Evolutionary conservation across 2,797 vertebrate genomes (phyloP), one percentile per base, ranked within the genome.

Genomic region (Oceanodroma leucorhoa): DNA sequence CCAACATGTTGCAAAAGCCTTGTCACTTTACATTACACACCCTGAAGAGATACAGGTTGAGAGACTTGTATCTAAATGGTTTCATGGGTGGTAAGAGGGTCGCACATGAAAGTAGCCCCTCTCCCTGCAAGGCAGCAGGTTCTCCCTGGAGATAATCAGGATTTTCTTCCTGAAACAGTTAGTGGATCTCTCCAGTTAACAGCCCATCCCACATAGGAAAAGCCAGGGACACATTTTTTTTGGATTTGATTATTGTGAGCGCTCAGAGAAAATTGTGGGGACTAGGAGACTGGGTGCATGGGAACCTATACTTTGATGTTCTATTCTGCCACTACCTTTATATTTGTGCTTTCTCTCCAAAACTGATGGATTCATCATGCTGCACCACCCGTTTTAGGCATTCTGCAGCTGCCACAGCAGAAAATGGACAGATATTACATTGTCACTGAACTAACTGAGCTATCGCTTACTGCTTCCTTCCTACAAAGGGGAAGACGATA

Each of bases 341-440:
- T 60, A 51, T 66, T 78, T 93, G 57, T 61, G 30, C 4, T 67
- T 95, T 86, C 55, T 58, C 58, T 61, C 72, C 11, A 23, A 78
- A 90, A 70, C 45, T 55, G 75, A 93, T 84, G 88, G 71, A 75
- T 95, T 95, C 91, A 94, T 91, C 89, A 70, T 54, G 55, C 79
- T 46, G 34, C 20, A 83, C 23, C 89, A 90, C 93, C 79, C 83
- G 77, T 79, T 96, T 94, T 71, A 87, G 88, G 64, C 73, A 65
- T 55, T 89, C 51, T 92, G 57, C 84, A 83, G 67, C 87, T 83
- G 85, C 85, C 78, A 70, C 36, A 48, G 72, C 54, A 78, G 81
- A 91, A 93, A 94, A 87, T 9, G 38, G 83, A 70, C 66, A 55
- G 66, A 48, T 77, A 91, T 88, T 95, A 83, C 24, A 38, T 38